phyloP scores from a whole-genome alignment of 2,113 vertebrate species.

The Protobothrops flavoviridis region DNA sequence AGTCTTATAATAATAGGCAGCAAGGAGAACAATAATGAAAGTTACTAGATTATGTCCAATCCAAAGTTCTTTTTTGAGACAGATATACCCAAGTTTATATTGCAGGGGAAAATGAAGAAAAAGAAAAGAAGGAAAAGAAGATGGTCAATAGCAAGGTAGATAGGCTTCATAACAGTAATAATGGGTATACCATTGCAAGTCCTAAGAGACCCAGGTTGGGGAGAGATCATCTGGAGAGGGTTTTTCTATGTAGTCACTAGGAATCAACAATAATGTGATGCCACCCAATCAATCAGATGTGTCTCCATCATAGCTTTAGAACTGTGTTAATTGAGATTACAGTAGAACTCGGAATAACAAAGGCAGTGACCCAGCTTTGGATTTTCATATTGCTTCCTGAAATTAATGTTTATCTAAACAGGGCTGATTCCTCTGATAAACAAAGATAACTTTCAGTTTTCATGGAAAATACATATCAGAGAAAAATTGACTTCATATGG shows the following conservation, averaged over 20 bases:
- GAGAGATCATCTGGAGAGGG: not conserved
- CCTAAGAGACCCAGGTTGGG: not conserved
- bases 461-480: not conserved
- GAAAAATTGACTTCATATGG: not conserved
- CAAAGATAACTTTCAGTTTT: not conserved
- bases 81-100: not conserved
- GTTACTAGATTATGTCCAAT: not conserved
- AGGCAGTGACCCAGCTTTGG: not conserved
- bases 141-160: not conserved
- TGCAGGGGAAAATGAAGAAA: not conserved
- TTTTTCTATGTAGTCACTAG: not conserved
- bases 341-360: not conserved
- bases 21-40: not conserved
- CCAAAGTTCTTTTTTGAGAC: not conserved
- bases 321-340: not conserved
- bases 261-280: not conserved
- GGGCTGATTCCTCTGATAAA: not conserved
- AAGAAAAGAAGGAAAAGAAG: not conserved
- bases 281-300: not conserved
- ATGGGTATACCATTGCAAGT: not conserved
- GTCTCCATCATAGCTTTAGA: not conserved
- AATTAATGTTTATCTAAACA: not conserved
- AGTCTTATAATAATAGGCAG: not conserved
- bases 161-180: not conserved
- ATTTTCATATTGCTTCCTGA: not conserved